These are phyloP conservation scores for Adela reaumurella DNA, from an alignment of 2,888 invertebrate genomes.

Conservation along the genomic window DNA sequence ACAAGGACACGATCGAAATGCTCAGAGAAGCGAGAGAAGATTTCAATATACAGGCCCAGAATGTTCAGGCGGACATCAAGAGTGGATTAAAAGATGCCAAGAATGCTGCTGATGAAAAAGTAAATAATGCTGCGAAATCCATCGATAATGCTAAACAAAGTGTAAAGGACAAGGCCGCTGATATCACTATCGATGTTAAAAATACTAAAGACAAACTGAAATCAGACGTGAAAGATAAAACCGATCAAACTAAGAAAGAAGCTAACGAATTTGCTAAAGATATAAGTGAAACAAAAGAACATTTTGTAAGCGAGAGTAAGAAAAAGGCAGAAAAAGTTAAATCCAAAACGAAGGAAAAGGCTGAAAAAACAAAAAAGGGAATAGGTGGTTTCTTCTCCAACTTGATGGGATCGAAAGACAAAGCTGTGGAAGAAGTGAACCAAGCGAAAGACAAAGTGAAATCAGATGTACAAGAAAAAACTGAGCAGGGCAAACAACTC, in stretches of 20 bases:
- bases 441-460: too few species aligned
- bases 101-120: slow-evolving; percentile 20
- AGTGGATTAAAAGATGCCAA: slow-evolving; percentile 20
- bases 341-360: slow-evolving; percentile 38
- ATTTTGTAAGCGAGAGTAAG: slow-evolving; percentile 27
- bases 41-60: slow-evolving; percentile 22
- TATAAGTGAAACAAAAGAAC: slow-evolving; percentile 24
- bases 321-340: slow-evolving; percentile 26
- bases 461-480: slow-evolving; percentile 22
- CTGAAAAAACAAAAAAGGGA: too few species aligned
- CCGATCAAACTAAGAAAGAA: not conserved
- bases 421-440: slow-evolving; percentile 35
- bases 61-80: slow-evolving; percentile 22
- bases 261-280: slow-evolving; percentile 25
- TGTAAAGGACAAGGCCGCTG: slow-evolving; percentile 20
- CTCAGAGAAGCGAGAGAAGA: slow-evolving; percentile 22
- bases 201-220: not conserved
- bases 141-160: slow-evolving; percentile 22
- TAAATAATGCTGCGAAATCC: slow-evolving; percentile 23
- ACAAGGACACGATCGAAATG: slow-evolving; percentile 25
- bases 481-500: slow-evolving; percentile 32
- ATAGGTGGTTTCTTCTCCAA: too few species aligned
- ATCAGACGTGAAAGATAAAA: not conserved
- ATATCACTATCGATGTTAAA: too few species aligned
- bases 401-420: slow-evolving; percentile 48